Evolutionary conservation across 2,797 vertebrate species (phyloP).

Genomic region (Stomatorhinus walkeri): DNA sequence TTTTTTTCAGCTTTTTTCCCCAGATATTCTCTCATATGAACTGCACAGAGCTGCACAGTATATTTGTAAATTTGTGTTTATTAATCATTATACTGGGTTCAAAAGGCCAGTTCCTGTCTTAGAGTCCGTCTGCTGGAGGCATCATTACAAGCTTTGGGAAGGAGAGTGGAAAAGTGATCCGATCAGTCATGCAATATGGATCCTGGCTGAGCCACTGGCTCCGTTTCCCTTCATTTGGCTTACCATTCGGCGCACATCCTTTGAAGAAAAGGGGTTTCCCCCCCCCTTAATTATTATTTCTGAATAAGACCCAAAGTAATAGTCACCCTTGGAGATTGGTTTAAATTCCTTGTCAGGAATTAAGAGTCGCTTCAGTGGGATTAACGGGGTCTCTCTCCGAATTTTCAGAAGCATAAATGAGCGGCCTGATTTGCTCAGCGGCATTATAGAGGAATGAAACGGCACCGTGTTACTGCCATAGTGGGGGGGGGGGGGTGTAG

Average conservation of each 20-base stretch:
- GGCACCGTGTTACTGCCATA: neutral
- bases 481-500: neutral
- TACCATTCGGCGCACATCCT: neutral
- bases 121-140: neutral
- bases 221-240: neutral
- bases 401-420: slow-evolving; percentile 1
- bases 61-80: neutral
- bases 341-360: slow-evolving; percentile 12
- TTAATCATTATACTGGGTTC: neutral
- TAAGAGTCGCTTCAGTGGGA: slow-evolving; percentile 7
- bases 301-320: neutral
- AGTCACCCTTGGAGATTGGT: neutral
- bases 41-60: neutral
- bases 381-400: neutral
- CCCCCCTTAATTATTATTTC: neutral
- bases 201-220: neutral
- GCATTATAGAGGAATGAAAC: neutral
- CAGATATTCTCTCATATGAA: neutral
- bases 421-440: slow-evolving; percentile 3
- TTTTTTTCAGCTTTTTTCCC: neutral
- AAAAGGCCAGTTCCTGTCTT: neutral
- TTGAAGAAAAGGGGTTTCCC: neutral
- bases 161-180: neutral
- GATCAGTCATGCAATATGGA: neutral
- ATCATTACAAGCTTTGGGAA: neutral